Base-by-base conservation (phyloP, 2,888 invertebrate species). In the Coremacera marginata region DNA sequence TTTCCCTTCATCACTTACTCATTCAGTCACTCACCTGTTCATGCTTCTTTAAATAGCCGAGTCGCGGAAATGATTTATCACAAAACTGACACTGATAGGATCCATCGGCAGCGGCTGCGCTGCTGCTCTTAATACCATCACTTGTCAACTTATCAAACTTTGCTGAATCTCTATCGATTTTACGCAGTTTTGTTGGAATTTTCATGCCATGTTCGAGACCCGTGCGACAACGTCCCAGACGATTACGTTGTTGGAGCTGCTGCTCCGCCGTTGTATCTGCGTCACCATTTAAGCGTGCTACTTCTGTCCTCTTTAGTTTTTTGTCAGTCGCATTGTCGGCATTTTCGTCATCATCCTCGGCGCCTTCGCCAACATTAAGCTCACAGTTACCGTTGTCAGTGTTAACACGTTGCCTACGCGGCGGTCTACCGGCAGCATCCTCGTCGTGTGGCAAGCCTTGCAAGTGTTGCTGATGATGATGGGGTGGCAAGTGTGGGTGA, bases 11-110 rank as follows among this genome's bases (percentile, higher is more conserved):
- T 11, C 62, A 44, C 22, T 11, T 44, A 44, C 22, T 55, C 25
- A 31, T 37, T 49, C 44, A 14, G 9, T 49, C 27, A 85, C 90
- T 88, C 90, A 96, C 96, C 95, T 96, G 96, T 90, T 97, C 96
- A 91, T 97, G 97, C 90, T 96, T 95, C 90, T 96, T 96, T 84
- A 97, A 92, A 89, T 95, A 95, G 81, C 95, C 95, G 82, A 95
- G 93, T 83, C 96, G 92, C 22, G 96, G 94, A 90, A 96, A 97
- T 82, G 96, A 95, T 89, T 96, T 95, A 87, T 96, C 95, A 91
- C 97, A 97, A 91, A 95, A 96, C 90, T 95, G 95, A 90, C 96
- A 97, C 87, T 95, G 94, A 91, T 96, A 95, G 80, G 96, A 96
- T 82, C 96, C 94, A 89, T 93, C 91, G 85, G 87, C 86, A 81